phyloP scores from a whole-genome alignment of 2,888 invertebrate species.

The Nymphalis polychloros region DNA sequence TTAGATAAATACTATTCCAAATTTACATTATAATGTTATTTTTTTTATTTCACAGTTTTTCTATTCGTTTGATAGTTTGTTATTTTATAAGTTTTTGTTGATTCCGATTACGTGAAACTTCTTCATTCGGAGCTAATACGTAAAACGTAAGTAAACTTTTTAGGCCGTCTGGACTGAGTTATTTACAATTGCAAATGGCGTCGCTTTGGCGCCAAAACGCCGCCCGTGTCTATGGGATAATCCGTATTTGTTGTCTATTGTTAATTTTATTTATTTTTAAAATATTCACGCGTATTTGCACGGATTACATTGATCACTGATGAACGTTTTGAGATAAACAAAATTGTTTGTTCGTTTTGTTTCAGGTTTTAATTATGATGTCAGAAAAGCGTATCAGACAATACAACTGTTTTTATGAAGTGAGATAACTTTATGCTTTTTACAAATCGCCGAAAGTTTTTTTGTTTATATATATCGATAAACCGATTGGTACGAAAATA shows the following conservation, averaged over 20 bases:
- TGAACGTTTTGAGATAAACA: conserved; percentile 54
- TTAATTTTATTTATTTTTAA: conserved; percentile 43
- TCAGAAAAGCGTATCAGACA: not conserved
- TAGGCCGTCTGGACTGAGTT: conserved; percentile 14
- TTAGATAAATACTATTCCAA: too few relatives aligned
- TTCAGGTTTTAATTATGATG: conserved; percentile 3
- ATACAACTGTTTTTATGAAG: too few relatives aligned
- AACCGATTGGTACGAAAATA: too few relatives aligned
- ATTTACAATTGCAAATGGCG: conserved; percentile 40
- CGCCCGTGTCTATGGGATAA: conserved; percentile 45
- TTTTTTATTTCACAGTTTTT: too few relatives aligned
- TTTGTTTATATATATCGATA: too few relatives aligned
- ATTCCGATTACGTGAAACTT: conserved; percentile 11
- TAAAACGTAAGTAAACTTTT: conserved; percentile 34
- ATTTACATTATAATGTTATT: too few relatives aligned
- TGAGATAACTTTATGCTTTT: too few relatives aligned
- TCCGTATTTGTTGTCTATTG: conserved; percentile 38
- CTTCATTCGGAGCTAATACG: conserved; percentile 23
- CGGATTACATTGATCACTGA: conserved; percentile 41
- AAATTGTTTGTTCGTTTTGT: conserved; percentile 29
- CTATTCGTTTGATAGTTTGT: too few relatives aligned
- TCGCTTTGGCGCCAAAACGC: conserved; percentile 43
- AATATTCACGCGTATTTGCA: conserved; percentile 42
- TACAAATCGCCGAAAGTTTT: too few relatives aligned
- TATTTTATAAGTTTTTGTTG: too few relatives aligned